Percentiles rank a stretch among this genome's conserved stretches.
These are phyloP conservation scores for Lasiurus borealis DNA, from an alignment of 2,113 vertebrate genomes.

Conservation along the genomic window DNA sequence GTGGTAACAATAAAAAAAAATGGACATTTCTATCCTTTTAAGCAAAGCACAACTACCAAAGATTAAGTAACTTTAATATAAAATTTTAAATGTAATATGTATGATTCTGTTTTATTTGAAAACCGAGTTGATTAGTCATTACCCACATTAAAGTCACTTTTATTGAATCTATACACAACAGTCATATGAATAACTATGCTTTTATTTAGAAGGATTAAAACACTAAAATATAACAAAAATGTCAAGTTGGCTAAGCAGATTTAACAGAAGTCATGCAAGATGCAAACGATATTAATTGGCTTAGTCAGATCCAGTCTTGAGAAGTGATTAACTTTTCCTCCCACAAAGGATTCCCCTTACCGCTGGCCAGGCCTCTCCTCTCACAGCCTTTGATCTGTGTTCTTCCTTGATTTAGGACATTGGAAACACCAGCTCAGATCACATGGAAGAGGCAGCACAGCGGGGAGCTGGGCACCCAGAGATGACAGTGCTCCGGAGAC, in stretches of 20 bases:
- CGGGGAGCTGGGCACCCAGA: not conserved
- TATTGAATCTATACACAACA: not conserved
- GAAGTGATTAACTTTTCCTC: not conserved
- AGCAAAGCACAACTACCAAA: constrained; percentile 12
- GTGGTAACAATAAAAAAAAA: not conserved
- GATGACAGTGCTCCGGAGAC: not conserved
- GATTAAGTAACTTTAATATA: not conserved
- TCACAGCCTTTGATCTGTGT: constrained; percentile 62
- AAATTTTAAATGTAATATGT: not conserved
- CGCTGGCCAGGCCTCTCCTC: not conserved
- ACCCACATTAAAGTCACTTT: not conserved
- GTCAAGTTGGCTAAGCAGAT: not conserved
- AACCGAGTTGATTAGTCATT: not conserved
- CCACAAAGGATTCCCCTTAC: not conserved
- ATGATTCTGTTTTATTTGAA: not conserved
- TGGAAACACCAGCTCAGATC: not conserved
- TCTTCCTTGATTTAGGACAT: not conserved
- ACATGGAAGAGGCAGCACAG: accelerated
- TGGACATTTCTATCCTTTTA: not conserved
- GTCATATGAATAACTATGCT: not conserved
- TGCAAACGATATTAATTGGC: constrained; percentile 12
- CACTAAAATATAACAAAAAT: constrained; percentile 32
- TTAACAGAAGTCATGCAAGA: constrained; percentile 3
- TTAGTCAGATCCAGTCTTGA: constrained; percentile 12
- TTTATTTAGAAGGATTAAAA: constrained; percentile 57